Evolutionary conservation across 2,113 vertebrate genomes (phyloP).

Genomic region (Mystacornis crossleyi): DNA sequence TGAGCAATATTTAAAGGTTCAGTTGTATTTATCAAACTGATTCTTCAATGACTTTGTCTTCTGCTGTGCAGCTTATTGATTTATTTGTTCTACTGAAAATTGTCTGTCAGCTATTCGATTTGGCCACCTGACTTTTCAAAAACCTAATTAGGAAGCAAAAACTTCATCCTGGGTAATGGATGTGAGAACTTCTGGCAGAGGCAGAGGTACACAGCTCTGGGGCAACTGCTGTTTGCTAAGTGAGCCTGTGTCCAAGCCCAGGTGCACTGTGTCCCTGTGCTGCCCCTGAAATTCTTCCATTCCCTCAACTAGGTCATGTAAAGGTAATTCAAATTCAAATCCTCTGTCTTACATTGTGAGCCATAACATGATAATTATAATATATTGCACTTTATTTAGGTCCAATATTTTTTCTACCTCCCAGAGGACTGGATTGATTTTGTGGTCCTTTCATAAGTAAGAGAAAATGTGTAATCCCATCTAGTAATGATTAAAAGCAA

Average conservation of each 20-base stretch:
- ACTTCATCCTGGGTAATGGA: background rate
- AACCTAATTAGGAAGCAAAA: background rate
- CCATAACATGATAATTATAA: background rate
- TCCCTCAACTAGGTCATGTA: background rate
- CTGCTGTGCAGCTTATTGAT: background rate
- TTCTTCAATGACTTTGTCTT: background rate
- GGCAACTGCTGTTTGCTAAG: background rate
- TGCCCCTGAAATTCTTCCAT: background rate
- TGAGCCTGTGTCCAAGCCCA: background rate
- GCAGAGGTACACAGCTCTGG: background rate
- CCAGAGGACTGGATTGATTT: background rate
- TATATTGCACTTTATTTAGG: background rate
- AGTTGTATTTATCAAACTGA: background rate
- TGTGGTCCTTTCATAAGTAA: background rate
- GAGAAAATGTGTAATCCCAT: background rate
- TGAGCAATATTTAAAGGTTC: background rate
- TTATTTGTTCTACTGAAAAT: background rate
- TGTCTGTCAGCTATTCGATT: background rate
- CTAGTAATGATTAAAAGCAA: background rate
- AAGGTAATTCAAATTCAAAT: background rate
- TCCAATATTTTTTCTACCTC: background rate
- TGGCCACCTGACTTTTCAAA: background rate
- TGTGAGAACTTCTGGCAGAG: background rate
- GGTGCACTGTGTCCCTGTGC: background rate
- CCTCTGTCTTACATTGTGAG: fast-evolving